A percentile compares a stretch with the other conserved stretches of the same genome.
Evolutionary conservation across 2,797 vertebrate species (phyloP).

Genomic region (Anguilla obscura): DNA sequence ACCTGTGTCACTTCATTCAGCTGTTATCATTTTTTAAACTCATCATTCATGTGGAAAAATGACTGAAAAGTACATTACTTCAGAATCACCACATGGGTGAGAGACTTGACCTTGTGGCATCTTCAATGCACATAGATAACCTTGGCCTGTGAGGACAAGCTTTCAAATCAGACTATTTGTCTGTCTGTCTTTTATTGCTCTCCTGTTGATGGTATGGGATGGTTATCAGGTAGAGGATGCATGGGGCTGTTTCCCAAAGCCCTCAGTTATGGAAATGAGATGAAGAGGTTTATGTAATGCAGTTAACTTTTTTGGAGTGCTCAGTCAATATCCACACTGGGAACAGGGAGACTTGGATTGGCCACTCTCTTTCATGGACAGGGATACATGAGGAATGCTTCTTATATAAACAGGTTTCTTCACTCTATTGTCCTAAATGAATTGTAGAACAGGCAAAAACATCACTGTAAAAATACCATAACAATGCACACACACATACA

Average conservation of each 20-base stretch:
- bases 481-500: not conserved
- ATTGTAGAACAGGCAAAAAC: not conserved
- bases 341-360: not conserved
- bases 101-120: not conserved
- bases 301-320: slow-evolving; percentile 26
- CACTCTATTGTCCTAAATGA: not conserved
- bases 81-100: slow-evolving; percentile 25
- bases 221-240: slow-evolving; percentile 29
- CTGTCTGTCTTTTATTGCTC: not conserved
- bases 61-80: slow-evolving; percentile 3
- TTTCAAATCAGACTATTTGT: slow-evolving; percentile 23
- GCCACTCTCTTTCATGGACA: not conserved
- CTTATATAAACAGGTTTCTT: not conserved
- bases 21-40: not conserved
- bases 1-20: slow-evolving; percentile 6
- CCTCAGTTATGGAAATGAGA: slow-evolving; percentile 39
- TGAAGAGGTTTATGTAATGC: slow-evolving; percentile 46
- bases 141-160: not conserved
- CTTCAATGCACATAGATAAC: not conserved
- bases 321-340: slow-evolving; percentile 23
- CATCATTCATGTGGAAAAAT: not conserved
- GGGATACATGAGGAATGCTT: not conserved
- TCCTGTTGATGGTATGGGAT: slow-evolving; percentile 17
- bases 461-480: not conserved
- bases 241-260: slow-evolving; percentile 21